Conservation (phyloP, 2,797 vertebrate genomes). For the Sparidentex hasta region DNA sequence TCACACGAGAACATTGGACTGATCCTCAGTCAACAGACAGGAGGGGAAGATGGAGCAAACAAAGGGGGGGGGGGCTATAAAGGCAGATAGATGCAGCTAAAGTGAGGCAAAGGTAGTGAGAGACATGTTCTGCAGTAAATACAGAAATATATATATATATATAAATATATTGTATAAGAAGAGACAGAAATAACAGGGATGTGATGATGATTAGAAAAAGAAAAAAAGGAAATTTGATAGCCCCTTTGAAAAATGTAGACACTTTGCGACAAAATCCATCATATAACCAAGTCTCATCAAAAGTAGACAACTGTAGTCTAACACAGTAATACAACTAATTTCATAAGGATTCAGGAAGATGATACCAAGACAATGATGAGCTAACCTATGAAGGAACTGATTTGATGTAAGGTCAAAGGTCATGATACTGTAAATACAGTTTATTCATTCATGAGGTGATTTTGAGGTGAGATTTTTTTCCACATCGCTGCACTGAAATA, state of each 20-base stretch:
- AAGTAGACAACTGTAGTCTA: neutral
- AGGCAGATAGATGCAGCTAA: slow-evolving; percentile 22
- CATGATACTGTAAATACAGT: too few species aligned
- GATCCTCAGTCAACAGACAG: slow-evolving; percentile 71
- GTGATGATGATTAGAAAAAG: neutral
- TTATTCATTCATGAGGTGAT: too few species aligned
- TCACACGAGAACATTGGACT: slow-evolving; percentile 79
- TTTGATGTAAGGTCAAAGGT: too few species aligned
- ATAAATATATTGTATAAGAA: too few species aligned
- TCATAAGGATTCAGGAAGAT: neutral
- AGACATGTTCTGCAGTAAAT: neutral
- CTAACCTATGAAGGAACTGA: too few species aligned
- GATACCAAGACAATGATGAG: too few species aligned
- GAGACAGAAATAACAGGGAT: neutral
- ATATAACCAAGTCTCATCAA: neutral
- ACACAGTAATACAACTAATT: neutral
- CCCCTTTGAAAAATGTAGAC: too few species aligned
- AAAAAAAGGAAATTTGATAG: too few species aligned
- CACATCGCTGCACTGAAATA: too few species aligned
- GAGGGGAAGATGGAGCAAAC: slow-evolving; percentile 36
- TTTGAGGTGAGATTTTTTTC: too few species aligned
- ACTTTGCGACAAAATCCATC: neutral
- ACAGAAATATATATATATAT: neutral
- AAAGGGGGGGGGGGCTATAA: slow-evolving; percentile 36
- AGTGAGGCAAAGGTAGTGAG: neutral